Conservation (phyloP, 2,888 invertebrate genomes). For the Xanthostigma xanthostigma region DNA sequence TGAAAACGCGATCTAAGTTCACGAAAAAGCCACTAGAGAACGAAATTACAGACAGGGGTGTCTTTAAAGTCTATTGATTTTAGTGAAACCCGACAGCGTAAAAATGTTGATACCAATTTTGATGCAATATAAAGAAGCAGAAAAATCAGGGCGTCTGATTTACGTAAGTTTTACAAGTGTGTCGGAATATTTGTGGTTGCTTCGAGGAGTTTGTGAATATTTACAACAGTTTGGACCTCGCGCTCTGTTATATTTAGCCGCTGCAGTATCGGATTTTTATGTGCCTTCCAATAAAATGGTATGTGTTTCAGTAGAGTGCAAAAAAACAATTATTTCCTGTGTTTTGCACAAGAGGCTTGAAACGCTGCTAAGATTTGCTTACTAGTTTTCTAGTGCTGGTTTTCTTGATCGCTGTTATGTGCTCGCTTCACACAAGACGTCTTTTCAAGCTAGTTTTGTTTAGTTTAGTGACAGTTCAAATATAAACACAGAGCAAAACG, state of each 20-base stretch:
- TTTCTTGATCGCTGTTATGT: too few relatives aligned
- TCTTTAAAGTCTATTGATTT: constrained; percentile 10
- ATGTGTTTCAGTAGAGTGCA: background rate
- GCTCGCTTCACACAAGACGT: too few relatives aligned
- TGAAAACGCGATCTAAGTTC: background rate
- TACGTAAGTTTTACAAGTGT: constrained; percentile 72
- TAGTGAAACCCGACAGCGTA: constrained; percentile 58
- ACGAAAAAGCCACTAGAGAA: too few relatives aligned
- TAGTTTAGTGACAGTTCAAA: too few relatives aligned
- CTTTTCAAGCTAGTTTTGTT: too few relatives aligned
- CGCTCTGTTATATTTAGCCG: constrained; percentile 86
- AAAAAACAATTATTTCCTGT: background rate
- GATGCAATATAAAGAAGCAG: constrained; percentile 65
- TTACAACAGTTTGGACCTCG: constrained; percentile 48
- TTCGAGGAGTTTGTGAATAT: constrained; percentile 68
- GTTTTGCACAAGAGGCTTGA: too few relatives aligned
- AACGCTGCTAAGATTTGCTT: too few relatives aligned
- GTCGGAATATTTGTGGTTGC: constrained; percentile 82
- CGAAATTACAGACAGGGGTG: too few relatives aligned
- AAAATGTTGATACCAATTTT: constrained; percentile 57
- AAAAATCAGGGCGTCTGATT: constrained; percentile 54
- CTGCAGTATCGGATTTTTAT: constrained; percentile 98
- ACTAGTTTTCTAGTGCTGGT: too few relatives aligned
- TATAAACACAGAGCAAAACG: too few relatives aligned
- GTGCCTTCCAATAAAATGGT: constrained; percentile 87